Evolutionary conservation across 1,140 invertebrate species (phyloP).

Genomic region (Drosophila orosa): DNA sequence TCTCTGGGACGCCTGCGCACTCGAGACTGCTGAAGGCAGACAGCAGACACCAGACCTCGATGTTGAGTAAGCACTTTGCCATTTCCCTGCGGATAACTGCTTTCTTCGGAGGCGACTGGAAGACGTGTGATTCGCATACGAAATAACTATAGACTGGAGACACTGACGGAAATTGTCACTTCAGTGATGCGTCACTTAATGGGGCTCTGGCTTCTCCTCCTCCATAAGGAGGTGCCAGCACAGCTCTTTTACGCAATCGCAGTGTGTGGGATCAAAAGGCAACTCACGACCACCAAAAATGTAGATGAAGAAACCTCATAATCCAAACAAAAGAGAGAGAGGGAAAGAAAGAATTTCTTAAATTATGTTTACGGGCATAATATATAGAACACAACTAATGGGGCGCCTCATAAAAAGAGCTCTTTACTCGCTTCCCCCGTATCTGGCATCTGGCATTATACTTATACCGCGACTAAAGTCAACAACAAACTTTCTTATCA

Average conservation of each 20-base stretch:
- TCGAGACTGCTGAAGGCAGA: conserved; percentile 34
- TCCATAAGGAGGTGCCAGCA: conserved; percentile 40
- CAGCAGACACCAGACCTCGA: conserved; percentile 5
- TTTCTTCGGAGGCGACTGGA: conserved; percentile 26
- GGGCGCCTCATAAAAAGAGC: conserved; percentile 30
- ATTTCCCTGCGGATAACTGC: conserved; percentile 29
- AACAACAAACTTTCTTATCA: conserved; percentile 41
- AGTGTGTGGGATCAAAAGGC: conserved; percentile 34
- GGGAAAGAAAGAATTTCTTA: conserved; percentile 6
- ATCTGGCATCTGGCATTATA: conserved; percentile 26
- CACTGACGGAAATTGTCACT: conserved; percentile 60
- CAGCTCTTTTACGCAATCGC: conserved; percentile 32
- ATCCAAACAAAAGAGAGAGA: conserved; percentile 27
- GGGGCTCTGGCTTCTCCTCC: conserved; percentile 13
- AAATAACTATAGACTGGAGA: conserved; percentile 19
- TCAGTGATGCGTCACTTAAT: conserved; percentile 27
- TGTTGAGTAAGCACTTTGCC: conserved; percentile 43
- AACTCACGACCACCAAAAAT: conserved; percentile 2
- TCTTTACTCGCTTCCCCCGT: conserved; percentile 24
- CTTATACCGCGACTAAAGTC: conserved; percentile 5
- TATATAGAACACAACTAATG: conserved; percentile 46
- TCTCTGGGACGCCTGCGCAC: conserved; percentile 52
- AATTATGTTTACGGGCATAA: conserved; percentile 35
- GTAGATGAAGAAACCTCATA: conserved; percentile 13
- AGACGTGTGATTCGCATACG: conserved; percentile 42